Evolutionary conservation across 2,113 vertebrate species (phyloP), one percentile per base, ranked within the genome.

Genomic region (Etheostoma cragini): DNA sequence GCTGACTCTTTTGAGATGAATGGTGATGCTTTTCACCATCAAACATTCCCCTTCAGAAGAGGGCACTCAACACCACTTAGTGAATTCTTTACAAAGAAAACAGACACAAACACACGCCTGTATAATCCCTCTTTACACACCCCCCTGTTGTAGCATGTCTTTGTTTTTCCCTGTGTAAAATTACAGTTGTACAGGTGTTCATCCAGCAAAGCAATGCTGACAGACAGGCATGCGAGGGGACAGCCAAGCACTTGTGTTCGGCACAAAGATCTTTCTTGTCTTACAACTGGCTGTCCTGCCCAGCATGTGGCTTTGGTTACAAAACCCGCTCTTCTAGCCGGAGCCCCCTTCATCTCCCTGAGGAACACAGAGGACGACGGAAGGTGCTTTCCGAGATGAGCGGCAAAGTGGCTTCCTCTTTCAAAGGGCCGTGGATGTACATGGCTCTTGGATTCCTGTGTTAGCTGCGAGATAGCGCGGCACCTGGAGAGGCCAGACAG

Each of bases 261-360:
- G 90, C 92, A 94, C 91, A 94, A 93, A 95, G 89, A 92, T 95
- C 93, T 94, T 89, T 93, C 93, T 95, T 96, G 91, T 95, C 94
- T 90, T 94, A 94, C 91, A 88, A 82, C 87, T 81, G 72, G 83
- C 89, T 90, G 73, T 76, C 81, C 84, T 91, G 89, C 92, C 88
- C 83, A 91, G 95, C 94, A 93, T 86, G 91, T 87, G 91, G 81
- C 92, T 93, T 72, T 85, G 87, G 93, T 94, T 93, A 81, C 93
- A 87, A 90, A 94, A 90, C 81, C 80, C 54, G 80, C 85, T 86
- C 81, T 87, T 92, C 76, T 72, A 69, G 83, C 91, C 50, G 72
- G 60, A 91, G 69, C 77, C 86, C 87, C 91, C 79, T 89, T 72
- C 82, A 84, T 92, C 91, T 83, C 84, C 82, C 92, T 61, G 49